phyloP scores from a whole-genome alignment of 2,113 vertebrate species.

The Panurus biarmicus region DNA sequence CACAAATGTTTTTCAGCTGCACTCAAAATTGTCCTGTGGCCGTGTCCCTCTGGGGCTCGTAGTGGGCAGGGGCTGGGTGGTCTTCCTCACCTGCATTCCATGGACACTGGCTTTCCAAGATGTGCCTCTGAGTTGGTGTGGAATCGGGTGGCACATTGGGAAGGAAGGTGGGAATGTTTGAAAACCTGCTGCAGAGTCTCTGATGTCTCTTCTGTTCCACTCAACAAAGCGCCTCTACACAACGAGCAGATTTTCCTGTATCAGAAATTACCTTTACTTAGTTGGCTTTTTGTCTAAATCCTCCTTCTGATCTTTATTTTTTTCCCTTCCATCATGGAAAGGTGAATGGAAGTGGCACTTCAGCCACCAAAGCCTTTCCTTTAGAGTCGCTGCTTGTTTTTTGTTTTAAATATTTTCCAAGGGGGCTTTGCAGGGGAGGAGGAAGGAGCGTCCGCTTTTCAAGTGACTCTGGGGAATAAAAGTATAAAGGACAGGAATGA shows the following conservation, averaged over 20 bases:
- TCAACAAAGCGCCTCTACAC: not conserved
- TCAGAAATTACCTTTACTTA: slow-evolving; percentile 34
- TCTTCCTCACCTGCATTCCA: not conserved
- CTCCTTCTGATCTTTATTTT: slow-evolving; percentile 44
- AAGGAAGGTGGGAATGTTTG: not conserved
- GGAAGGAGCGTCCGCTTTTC: not conserved
- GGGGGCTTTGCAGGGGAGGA: slow-evolving; percentile 26
- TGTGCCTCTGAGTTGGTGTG: not conserved
- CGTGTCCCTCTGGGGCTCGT: fast-evolving
- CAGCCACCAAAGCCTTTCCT: slow-evolving; percentile 13
- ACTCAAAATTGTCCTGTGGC: fast-evolving
- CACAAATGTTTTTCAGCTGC: fast-evolving
- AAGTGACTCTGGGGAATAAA: slow-evolving; percentile 39
- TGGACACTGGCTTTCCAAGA: not conserved
- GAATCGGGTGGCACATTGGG: fast-evolving
- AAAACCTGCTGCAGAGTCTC: not conserved
- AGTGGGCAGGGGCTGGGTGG: fast-evolving
- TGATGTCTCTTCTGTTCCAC: not conserved
- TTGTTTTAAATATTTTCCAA: slow-evolving; percentile 15
- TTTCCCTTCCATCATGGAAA: not conserved
- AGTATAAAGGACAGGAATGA: slow-evolving; percentile 33
- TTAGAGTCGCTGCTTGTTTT: not conserved
- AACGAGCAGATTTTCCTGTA: not conserved
- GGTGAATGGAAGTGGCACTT: slow-evolving; percentile 47
- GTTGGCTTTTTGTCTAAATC: slow-evolving; percentile 41